Conservation (phyloP, 2,888 invertebrate species). For the Sicus ferrugineus region DNA sequence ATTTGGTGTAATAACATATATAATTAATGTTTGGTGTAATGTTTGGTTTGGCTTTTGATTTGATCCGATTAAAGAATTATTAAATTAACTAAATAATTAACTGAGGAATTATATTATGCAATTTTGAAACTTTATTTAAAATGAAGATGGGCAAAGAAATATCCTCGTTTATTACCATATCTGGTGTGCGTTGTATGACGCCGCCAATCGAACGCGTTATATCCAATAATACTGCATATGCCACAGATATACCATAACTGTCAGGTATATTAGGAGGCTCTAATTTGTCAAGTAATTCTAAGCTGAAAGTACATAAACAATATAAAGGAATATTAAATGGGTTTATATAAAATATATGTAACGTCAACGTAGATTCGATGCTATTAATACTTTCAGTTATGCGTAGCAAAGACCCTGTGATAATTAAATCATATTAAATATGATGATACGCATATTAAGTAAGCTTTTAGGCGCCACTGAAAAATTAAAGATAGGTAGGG, state of each 20-base stretch:
- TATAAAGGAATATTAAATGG: not conserved
- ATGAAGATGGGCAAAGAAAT: too few relatives aligned
- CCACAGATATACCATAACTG: slow-evolving; percentile 95
- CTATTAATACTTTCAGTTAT: too few relatives aligned
- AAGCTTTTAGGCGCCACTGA: not conserved
- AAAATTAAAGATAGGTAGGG: too few relatives aligned
- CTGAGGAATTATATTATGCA: too few relatives aligned
- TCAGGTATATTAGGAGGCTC: slow-evolving; percentile 95
- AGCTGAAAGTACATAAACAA: slow-evolving; percentile 66
- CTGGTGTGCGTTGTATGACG: slow-evolving; percentile 70
- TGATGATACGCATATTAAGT: not conserved
- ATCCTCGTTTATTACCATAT: slow-evolving; percentile 44
- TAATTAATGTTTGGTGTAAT: too few relatives aligned
- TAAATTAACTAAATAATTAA: not conserved
- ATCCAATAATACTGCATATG: slow-evolving; percentile 92
- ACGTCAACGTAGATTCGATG: too few relatives aligned
- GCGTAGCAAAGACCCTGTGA: too few relatives aligned
- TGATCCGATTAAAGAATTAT: not conserved
- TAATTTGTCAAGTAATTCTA: slow-evolving; percentile 95
- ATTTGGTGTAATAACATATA: too few relatives aligned
- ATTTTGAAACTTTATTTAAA: not conserved
- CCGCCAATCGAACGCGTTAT: slow-evolving; percentile 85
- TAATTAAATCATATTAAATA: too few relatives aligned
- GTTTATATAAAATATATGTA: too few relatives aligned
- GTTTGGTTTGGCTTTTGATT: too few relatives aligned